These are phyloP conservation scores for Montipora cactus DNA, from an alignment of 64 coral and sea anemone species.

Conservation along the genomic window DNA sequence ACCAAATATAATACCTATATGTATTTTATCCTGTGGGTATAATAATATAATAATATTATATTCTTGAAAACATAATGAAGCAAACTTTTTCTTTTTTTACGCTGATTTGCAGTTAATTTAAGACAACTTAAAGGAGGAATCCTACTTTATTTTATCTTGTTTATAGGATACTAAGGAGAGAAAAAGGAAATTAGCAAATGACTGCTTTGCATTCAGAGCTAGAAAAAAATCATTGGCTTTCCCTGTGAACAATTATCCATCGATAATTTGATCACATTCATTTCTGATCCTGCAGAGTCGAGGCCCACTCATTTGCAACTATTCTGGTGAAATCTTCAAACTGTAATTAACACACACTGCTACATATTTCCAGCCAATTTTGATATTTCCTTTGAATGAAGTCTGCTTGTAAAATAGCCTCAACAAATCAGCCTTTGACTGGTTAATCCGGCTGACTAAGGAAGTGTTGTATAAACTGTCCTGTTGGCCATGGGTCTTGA, in stretches of 20 bases:
- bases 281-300: not conserved
- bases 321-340: not conserved
- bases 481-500: slow-evolving; percentile 59
- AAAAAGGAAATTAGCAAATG: no score
- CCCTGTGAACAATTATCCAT: not conserved
- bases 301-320: not conserved
- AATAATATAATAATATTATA: not conserved
- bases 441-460: slow-evolving; percentile 57
- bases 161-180: no score
- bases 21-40: not conserved
- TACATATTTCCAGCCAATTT: no score
- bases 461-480: slow-evolving; percentile 66
- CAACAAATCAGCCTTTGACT: not conserved
- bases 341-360: no score
- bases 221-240: not conserved
- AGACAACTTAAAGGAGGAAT: no score
- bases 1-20: not conserved
- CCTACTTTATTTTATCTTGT: not conserved
- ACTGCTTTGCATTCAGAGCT: not conserved
- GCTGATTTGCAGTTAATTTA: no score
- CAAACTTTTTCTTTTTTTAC: not conserved
- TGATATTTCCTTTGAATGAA: no score
- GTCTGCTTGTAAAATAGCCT: not conserved
- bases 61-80: not conserved
- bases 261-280: not conserved